Conservation (phyloP, 2,797 vertebrate genomes). For the Phoebastria nigripes region DNA sequence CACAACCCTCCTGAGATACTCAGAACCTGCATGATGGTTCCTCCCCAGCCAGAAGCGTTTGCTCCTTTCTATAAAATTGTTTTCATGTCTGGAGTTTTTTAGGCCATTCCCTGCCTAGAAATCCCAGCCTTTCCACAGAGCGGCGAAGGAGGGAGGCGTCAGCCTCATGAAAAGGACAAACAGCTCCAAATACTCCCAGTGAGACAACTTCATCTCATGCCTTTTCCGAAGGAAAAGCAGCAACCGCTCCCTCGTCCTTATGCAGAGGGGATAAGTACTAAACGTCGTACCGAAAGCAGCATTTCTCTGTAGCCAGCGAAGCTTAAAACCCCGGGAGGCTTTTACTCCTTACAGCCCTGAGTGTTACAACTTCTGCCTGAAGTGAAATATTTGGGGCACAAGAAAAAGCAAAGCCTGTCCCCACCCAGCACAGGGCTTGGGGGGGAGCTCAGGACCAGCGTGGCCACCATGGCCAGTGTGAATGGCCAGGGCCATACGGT, state of each 20-base stretch:
- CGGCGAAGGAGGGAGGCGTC: fast-evolving
- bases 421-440: background rate
- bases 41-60: background rate
- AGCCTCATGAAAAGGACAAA: background rate
- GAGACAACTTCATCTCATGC: background rate
- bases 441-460: background rate
- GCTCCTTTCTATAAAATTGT: background rate
- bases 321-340: background rate
- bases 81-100: background rate
- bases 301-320: background rate
- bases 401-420: background rate
- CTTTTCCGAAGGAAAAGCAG: background rate
- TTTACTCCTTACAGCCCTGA: background rate
- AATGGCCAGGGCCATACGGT: fast-evolving
- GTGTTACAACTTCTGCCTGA: background rate
- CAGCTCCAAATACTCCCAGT: background rate
- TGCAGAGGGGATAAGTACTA: background rate
- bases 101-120: background rate
- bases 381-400: background rate
- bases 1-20: background rate
- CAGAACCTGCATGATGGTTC: background rate
- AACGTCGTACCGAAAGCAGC: background rate
- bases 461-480: background rate
- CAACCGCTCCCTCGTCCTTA: background rate
- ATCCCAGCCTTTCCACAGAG: background rate